A percentile compares a stretch with the other conserved stretches of the same genome.
Conservation (phyloP, 1,140 invertebrate genomes). For the Hestina assimilis region DNA sequence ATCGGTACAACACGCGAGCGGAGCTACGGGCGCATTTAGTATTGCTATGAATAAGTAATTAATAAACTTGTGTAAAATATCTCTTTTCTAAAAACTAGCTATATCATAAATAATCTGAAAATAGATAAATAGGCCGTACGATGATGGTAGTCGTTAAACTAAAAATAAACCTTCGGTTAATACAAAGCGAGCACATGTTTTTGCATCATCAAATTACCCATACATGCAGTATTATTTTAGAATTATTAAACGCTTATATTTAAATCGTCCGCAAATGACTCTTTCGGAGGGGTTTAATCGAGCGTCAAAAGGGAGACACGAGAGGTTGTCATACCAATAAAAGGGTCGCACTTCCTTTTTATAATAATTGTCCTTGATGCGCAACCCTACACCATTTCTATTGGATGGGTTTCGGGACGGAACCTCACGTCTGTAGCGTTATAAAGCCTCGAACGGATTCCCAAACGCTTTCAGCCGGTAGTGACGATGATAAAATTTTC, state of each 20-base stretch:
- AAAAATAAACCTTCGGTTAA: no score
- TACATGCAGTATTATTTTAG: no score
- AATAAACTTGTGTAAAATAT: no score
- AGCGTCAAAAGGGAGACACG: conserved; percentile 8
- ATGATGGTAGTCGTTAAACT: no score
- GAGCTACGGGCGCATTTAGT: no score
- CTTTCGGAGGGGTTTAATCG: conserved; percentile 6
- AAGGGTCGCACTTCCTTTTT: conserved; percentile 19
- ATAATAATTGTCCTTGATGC: conserved; percentile 24
- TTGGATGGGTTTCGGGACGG: conserved; percentile 32
- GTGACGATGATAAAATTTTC: conserved; percentile 49
- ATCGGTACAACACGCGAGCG: no score
- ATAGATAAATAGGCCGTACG: no score
- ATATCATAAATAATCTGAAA: no score
- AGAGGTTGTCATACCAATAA: conserved; percentile 21
- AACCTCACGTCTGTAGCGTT: conserved; percentile 47
- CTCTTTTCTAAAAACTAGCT: no score
- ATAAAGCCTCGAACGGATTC: conserved; percentile 56
- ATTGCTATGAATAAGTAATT: neutral
- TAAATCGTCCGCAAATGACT: neutral
- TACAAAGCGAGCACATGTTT: no score
- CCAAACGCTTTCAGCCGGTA: conserved; percentile 45
- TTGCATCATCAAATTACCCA: no score
- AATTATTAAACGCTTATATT: neutral
- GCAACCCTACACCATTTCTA: conserved; percentile 44